A percentile compares a stretch with the other conserved stretches of the same genome.
phyloP scores from a whole-genome alignment of 1,140 invertebrate genomes.

The Calephelis nemesis region DNA sequence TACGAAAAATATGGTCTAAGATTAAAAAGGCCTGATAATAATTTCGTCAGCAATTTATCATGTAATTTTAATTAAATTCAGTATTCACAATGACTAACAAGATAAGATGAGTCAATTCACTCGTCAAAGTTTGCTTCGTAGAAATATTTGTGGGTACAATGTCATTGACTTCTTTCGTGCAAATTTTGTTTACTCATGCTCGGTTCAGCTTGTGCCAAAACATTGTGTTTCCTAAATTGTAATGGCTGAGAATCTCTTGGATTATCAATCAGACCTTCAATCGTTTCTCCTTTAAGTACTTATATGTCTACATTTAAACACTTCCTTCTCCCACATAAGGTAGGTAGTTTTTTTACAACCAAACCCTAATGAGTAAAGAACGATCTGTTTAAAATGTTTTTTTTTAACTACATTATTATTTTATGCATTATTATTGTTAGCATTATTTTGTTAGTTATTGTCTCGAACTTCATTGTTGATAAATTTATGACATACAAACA shows the following conservation, averaged over 20 bases:
- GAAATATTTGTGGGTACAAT: slow-evolving; percentile 49
- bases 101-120: slow-evolving; percentile 39
- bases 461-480: too few species aligned
- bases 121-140: slow-evolving; percentile 34
- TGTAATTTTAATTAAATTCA: slow-evolving; percentile 17
- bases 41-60: slow-evolving; percentile 3
- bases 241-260: background rate
- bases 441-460: too few species aligned
- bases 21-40: too few species aligned
- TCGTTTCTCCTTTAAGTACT: background rate
- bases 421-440: too few species aligned
- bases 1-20: too few species aligned
- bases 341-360: too few species aligned
- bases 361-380: too few species aligned
- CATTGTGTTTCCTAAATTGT: slow-evolving; percentile 21
- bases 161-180: slow-evolving; percentile 58
- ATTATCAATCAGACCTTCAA: background rate
- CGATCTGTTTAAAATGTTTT: too few species aligned
- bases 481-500: too few species aligned
- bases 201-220: slow-evolving; percentile 53
- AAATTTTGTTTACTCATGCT: slow-evolving; percentile 63
- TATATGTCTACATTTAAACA: too few species aligned
- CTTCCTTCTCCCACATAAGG: too few species aligned
- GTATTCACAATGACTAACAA: slow-evolving; percentile 41
- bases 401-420: too few species aligned